These are phyloP conservation scores for Oscheius myriophilus DNA, from an alignment of 2,888 invertebrate genomes.

Conservation along the genomic window DNA sequence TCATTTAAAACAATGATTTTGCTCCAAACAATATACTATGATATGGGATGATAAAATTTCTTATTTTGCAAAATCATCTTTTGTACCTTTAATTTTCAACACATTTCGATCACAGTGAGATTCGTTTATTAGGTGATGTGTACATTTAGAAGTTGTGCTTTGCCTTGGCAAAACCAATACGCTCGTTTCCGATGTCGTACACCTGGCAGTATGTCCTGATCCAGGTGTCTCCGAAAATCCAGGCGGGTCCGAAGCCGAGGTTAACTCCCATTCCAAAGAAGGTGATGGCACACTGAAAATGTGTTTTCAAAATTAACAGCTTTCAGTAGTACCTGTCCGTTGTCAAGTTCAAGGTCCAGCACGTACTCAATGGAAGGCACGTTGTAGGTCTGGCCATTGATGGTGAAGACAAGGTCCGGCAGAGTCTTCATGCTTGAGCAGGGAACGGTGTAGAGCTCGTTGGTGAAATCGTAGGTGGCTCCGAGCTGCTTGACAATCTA, in stretches of 20 bases:
- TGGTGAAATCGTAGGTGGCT: slow-evolving; percentile 50
- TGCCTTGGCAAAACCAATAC: slow-evolving; percentile 52
- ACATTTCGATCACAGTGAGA: too few species aligned
- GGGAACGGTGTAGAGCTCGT: slow-evolving; percentile 54
- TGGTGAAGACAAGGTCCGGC: slow-evolving; percentile 57
- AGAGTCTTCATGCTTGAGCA: slow-evolving; percentile 48
- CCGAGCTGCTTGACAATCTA: slow-evolving; percentile 47
- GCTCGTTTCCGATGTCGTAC: slow-evolving; percentile 56
- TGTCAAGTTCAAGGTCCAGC: slow-evolving; percentile 55
- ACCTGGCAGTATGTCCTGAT: slow-evolving; percentile 58
- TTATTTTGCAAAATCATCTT: too few species aligned
- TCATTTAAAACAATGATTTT: too few species aligned
- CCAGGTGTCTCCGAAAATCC: slow-evolving; percentile 54
- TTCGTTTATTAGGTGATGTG: too few species aligned
- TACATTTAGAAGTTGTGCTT: slow-evolving; percentile 5
- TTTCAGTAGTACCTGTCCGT: slow-evolving; percentile 32
- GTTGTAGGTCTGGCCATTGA: slow-evolving; percentile 52
- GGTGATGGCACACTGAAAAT: slow-evolving; percentile 43
- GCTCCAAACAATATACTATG: too few species aligned
- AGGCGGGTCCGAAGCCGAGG: slow-evolving; percentile 50
- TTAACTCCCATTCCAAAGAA: slow-evolving; percentile 38
- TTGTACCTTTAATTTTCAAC: too few species aligned
- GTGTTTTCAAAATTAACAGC: too few species aligned
- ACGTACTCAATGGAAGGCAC: slow-evolving; percentile 62
- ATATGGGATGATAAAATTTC: too few species aligned